Base-by-base conservation (phyloP, 2,797 vertebrate species). In the Aldrovandia affinis region DNA sequence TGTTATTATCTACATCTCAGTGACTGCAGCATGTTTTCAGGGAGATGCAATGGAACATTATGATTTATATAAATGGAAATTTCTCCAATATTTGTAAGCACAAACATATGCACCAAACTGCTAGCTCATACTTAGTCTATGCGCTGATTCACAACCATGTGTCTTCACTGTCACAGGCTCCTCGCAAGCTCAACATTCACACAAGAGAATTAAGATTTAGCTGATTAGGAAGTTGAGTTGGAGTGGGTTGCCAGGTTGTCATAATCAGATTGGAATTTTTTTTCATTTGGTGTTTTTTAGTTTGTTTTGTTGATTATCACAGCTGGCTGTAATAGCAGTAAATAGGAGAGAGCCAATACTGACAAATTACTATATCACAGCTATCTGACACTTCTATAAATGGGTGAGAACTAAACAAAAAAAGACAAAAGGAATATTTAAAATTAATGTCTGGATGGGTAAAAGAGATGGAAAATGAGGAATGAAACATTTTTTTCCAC, bases 141-240 rank as follows among this genome's bases (percentile, higher is more conserved):
- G n/a, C n/a, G 63, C 28, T 68, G 63, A 68, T 68, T 68, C 30
- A 68, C 36, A 68, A 68, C 63, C 63, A 68, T 42, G 36, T 73
- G 20, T 22, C 36, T 15, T 73, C 1, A 18, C 36, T 50, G 6
- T 50, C 47, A 50, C 0, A 5, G 12, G 47, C 47, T 73, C 68
- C 68, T 1, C 36, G 39, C 22, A 22, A 42, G 33, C 18, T 73
- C 28, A 33, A 42, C 36, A 39, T 20, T 73, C 68, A 73, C 33
- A 73, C 36, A 39, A 42, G 18, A 73, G 36, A 73, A 73, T 18
- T 39, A 42, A 39, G 33, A 73, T 15, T 42, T 10, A 14, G 25
- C n/a, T 22, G 36, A 5, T 33, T 7, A 22, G 3, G 39, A 50
- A 12, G 47, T 50, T 50, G 47, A n/a, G n/a, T 50, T 12, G 6